phyloP scores from a whole-genome alignment of 92 coral and sea anemone species.

The Nematostella vectensis region DNA sequence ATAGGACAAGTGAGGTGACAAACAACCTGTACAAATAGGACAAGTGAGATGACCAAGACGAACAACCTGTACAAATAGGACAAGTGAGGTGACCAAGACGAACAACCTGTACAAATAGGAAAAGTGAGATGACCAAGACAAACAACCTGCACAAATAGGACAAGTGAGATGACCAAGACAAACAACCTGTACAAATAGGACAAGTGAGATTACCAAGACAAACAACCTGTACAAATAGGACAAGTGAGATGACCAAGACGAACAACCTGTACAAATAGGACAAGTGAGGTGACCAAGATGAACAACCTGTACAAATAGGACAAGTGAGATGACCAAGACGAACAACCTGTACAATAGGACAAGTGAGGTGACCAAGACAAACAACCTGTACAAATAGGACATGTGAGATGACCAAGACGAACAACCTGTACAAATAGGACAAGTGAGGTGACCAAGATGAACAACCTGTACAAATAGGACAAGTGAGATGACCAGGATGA shows the following conservation, averaged over 20 bases:
- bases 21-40: too few relatives aligned
- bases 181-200: conserved; percentile 46
- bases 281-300: neutral
- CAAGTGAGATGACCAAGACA: conserved; percentile 96
- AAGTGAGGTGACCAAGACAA: neutral
- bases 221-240: too few relatives aligned
- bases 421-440: conserved; percentile 46
- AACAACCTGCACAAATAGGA: too few relatives aligned
- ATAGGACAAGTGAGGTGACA: neutral
- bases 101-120: conserved; percentile 46
- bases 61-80: conserved; percentile 49
- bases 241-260: conserved; percentile 96
- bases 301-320: too few relatives aligned
- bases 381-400: too few relatives aligned
- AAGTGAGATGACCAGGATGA: conserved; percentile 90
- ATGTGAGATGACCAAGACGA: conserved; percentile 91
- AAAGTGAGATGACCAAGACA: neutral
- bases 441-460: neutral
- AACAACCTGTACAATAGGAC: conserved; percentile 47
- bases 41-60: conserved; percentile 96
- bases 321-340: conserved; percentile 96
- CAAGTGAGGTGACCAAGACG: conserved; percentile 96
- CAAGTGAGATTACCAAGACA: neutral
- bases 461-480: too few relatives aligned
- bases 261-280: conserved; percentile 46